Evolutionary conservation across 2,888 invertebrate genomes (phyloP).

Genomic region (Neoscelio sp.): DNA sequence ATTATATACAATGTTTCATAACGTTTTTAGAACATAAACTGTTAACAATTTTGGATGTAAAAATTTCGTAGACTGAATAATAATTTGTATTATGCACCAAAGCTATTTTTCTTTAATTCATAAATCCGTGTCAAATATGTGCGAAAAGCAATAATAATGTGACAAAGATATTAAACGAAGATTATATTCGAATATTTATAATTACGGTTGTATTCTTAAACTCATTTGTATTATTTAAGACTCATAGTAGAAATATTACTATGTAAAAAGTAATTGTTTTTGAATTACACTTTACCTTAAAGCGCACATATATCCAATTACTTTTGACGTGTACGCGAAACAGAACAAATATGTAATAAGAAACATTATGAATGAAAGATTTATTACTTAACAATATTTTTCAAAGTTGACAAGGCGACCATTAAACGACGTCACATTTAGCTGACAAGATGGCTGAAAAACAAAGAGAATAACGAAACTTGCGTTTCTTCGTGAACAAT

Average conservation of each 20-base stretch:
- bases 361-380: slow-evolving; percentile 45
- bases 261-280: slow-evolving; percentile 50
- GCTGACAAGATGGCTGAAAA: slow-evolving; percentile 55
- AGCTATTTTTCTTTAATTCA: no score
- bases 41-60: no score
- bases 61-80: no score
- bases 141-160: no score
- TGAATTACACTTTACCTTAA: slow-evolving; percentile 54
- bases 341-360: slow-evolving; percentile 62
- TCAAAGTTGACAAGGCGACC: slow-evolving; percentile 56
- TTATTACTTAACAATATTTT: slow-evolving; percentile 60
- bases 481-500: slow-evolving; percentile 49
- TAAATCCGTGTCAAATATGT: no score
- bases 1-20: no score
- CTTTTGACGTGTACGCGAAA: slow-evolving; percentile 44
- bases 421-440: slow-evolving; percentile 62
- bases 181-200: slow-evolving; percentile 6
- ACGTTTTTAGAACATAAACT: no score
- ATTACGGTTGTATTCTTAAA: slow-evolving; percentile 17
- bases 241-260: slow-evolving; percentile 41
- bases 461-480: slow-evolving; percentile 59
- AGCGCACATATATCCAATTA: slow-evolving; percentile 59
- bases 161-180: neutral
- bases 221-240: slow-evolving; percentile 48
- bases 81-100: no score